Evolutionary conservation across 35 echinoderm and acorn worm genomes (phyloP).

Genomic region (Diadema setosum): DNA sequence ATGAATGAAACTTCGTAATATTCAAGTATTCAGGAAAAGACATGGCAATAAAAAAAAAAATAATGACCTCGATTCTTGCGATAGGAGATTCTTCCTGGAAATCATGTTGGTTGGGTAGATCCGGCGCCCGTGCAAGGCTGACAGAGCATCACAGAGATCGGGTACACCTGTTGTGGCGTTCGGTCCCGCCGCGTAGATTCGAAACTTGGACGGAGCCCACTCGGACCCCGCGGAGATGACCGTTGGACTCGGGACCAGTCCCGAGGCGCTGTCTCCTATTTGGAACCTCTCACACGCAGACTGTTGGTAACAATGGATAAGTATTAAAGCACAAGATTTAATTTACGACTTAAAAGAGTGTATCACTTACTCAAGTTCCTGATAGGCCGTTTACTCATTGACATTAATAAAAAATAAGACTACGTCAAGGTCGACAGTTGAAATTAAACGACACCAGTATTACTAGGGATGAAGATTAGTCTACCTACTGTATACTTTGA

Average conservation of each 20-base stretch:
- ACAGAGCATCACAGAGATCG: conserved; percentile 59
- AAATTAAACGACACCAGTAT: too few species aligned
- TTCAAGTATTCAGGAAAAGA: too few species aligned
- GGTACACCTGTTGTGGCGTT: conserved; percentile 4
- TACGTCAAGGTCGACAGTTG: too few species aligned
- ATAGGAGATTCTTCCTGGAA: conserved; percentile 65
- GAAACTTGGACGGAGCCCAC: conserved; percentile 54
- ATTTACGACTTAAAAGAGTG: too few species aligned
- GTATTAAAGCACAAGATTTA: background rate
- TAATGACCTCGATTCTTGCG: conserved; percentile 76
- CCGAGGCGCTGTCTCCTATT: conserved; percentile 69
- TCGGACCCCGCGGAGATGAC: conserved; percentile 25
- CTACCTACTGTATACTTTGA: too few species aligned
- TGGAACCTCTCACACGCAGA: conserved; percentile 82
- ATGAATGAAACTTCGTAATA: too few species aligned
- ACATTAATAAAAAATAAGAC: too few species aligned
- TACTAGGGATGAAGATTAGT: too few species aligned
- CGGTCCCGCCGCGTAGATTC: conserved; percentile 17
- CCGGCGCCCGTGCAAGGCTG: conserved; percentile 51
- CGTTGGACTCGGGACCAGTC: conserved; percentile 22
- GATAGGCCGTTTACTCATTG: too few species aligned
- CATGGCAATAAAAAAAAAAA: too few species aligned
- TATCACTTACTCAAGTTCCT: too few species aligned
- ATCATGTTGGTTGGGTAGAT: conserved; percentile 69
- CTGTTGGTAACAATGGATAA: background rate